These are phyloP conservation scores for Hypanus sabinus DNA, from an alignment of 2,113 vertebrate species.

Conservation along the genomic window DNA sequence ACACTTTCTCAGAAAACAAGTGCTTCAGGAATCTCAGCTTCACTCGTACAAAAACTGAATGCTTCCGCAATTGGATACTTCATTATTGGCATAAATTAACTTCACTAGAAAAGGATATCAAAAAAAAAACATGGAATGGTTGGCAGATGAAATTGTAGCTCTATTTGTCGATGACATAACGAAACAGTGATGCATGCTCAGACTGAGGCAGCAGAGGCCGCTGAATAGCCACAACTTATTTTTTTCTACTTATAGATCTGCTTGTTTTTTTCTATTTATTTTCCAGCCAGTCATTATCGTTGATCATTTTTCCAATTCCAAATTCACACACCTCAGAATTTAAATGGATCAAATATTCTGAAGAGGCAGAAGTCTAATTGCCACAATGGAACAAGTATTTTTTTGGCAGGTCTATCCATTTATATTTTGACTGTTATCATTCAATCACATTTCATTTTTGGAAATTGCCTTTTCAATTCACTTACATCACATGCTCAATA, in stretches of 20 bases:
- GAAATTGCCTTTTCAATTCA: not conserved
- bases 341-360: not conserved
- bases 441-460: not conserved
- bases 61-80: not conserved
- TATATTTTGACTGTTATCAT: not conserved
- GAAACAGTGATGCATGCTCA: not conserved
- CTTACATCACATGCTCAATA: not conserved
- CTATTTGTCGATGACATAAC: not conserved
- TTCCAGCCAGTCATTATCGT: not conserved
- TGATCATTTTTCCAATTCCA: not conserved
- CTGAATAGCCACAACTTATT: not conserved
- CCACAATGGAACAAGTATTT: too few relatives aligned
- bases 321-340: not conserved
- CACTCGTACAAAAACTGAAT: not conserved
- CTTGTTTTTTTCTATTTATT: not conserved
- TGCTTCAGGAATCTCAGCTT: not conserved
- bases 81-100: not conserved
- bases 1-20: not conserved
- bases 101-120: not conserved
- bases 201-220: not conserved
- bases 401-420: not conserved
- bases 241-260: not conserved
- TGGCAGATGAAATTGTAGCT: not conserved
- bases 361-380: not conserved
- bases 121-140: not conserved